phyloP scores from a whole-genome alignment of 2,797 vertebrate genomes.

The Melanitta fusca region DNA sequence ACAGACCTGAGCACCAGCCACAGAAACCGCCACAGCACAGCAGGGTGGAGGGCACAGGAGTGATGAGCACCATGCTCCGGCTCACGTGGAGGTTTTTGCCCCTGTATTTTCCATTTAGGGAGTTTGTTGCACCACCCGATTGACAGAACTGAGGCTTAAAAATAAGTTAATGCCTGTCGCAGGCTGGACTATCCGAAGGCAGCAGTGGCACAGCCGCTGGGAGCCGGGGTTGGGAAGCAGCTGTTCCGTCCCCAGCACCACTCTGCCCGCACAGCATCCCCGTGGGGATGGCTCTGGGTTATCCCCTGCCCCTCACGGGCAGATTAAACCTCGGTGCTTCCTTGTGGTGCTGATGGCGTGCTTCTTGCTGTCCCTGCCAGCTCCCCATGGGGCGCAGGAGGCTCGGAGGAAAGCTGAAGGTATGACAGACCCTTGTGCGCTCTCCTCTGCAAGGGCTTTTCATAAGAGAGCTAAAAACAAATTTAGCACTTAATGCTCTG shows the following conservation, averaged over 20 bases:
- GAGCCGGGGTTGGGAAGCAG: neutral
- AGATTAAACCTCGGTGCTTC: neutral
- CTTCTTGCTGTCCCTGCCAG: neutral
- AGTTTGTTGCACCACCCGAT: neutral
- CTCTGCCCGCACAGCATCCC: neutral
- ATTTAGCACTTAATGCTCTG: slow-evolving; percentile 69
- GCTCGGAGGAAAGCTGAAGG: neutral
- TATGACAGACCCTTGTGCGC: slow-evolving; percentile 48
- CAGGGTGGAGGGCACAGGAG: neutral
- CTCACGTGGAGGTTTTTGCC: neutral
- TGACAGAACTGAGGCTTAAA: neutral
- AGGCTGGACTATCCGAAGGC: neutral
- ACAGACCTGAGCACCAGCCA: neutral
- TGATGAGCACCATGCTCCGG: neutral
- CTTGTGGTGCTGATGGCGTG: neutral
- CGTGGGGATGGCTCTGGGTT: neutral
- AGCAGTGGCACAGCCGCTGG: neutral
- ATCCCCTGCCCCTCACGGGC: neutral
- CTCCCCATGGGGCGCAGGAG: neutral
- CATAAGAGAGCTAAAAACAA: slow-evolving; percentile 66
- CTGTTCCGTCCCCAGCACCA: neutral
- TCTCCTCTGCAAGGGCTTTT: slow-evolving; percentile 40
- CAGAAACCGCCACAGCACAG: neutral
- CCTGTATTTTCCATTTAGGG: slow-evolving; percentile 16
- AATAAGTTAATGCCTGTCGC: neutral